Base-by-base conservation (phyloP, 2,113 vertebrate species). In the Heliornis fulica region DNA sequence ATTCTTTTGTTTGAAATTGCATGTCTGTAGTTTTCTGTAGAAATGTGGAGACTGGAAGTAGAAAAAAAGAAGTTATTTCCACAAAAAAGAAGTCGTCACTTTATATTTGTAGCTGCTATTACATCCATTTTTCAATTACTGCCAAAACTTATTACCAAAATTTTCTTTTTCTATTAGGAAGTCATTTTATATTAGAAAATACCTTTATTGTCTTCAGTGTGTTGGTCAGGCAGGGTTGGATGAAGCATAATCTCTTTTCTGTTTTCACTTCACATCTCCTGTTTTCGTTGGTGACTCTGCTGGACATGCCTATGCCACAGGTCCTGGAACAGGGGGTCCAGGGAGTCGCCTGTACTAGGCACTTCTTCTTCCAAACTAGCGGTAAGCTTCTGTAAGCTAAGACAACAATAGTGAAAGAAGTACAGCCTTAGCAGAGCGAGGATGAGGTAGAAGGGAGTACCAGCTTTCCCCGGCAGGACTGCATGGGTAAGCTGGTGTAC, bases 271-370 rank as follows among this genome's bases (percentile, higher is more conserved):
- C 98, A 95, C 99, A 99, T 65, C 98, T 98, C 91, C 94, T 92
- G 95, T 99, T 99, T 89, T 99, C 98, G 1, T 99, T 99, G 97
- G 98, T 99, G 83, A 99, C 98, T 9, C 99, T 98, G 43, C 98
- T 98, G 31, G 99, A 99, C 93, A 99, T 98, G 46, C 99, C 99
- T 57, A 99, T 97, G 64, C 98, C 99, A 25, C 99, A 99, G 80
- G 98, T 99, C 92, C 96, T 98, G 56, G 99, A 99, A 92, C 99
- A 99, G 51, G 99, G 98, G 43, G 98, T 99, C 99, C 99, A 99
- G 70, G 98, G 98, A 2, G 99, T 99, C 61, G 98, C 99, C 97
- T 99, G 99, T 56, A 99, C 95, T 53, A 99, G 96, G 94, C 99
- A 99, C 90, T 99, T 99, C 85, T 98, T 99, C 98, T 99, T 99